phyloP scores from a whole-genome alignment of 2,113 vertebrate species.

The Nibea albiflora region DNA sequence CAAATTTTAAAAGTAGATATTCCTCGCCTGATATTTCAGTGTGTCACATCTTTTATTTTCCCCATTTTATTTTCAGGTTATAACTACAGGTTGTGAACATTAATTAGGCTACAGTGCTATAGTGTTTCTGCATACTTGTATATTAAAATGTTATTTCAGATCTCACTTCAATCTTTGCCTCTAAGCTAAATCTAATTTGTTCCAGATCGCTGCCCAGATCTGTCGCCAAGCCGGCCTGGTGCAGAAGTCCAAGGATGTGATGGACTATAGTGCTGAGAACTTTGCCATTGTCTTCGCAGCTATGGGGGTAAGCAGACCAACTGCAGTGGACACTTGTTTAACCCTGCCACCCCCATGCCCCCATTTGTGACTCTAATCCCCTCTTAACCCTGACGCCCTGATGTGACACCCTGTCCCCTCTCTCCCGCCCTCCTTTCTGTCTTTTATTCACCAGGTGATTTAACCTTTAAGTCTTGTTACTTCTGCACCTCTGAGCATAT shows the following conservation, averaged over 20 bases:
- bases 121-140: too few relatives aligned
- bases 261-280: slow-evolving; percentile 87
- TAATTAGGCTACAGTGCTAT: too few relatives aligned
- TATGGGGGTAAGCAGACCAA: slow-evolving; percentile 83
- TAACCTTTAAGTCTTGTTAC: slow-evolving; percentile 78
- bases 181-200: background rate
- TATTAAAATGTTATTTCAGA: too few relatives aligned
- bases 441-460: slow-evolving; percentile 78
- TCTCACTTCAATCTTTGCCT: too few relatives aligned
- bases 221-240: slow-evolving; percentile 88
- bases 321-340: background rate
- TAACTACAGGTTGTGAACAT: too few relatives aligned
- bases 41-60: too few relatives aligned
- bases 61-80: too few relatives aligned
- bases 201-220: slow-evolving; percentile 88
- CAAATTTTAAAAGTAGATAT: too few relatives aligned
- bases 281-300: slow-evolving; percentile 89
- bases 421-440: slow-evolving; percentile 42
- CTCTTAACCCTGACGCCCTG: slow-evolving; percentile 71
- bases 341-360: background rate
- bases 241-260: slow-evolving; percentile 87
- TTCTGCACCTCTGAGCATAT: slow-evolving; percentile 76
- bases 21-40: too few relatives aligned
- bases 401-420: slow-evolving; percentile 57
- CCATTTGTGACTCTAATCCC: slow-evolving; percentile 61